phyloP scores from a whole-genome alignment of 2,797 vertebrate species.

The Chelon labrosus region DNA sequence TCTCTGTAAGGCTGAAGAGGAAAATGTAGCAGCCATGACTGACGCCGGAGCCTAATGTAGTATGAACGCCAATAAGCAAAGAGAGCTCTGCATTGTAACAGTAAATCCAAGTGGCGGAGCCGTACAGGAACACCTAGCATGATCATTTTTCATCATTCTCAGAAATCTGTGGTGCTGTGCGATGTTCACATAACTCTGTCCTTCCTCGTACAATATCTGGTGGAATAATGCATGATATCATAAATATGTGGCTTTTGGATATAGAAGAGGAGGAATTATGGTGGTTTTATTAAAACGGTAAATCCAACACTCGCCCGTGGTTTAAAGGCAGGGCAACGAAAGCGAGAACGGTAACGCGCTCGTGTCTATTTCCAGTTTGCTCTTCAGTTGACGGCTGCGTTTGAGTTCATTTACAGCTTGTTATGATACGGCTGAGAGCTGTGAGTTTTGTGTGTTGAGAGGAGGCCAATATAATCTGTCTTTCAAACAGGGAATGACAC shows the following conservation, averaged over 20 bases:
- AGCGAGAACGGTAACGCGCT: conserved; percentile 20
- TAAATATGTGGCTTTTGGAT: conserved; percentile 71
- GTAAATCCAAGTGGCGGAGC: conserved; percentile 61
- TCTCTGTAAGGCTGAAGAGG: conserved; percentile 22
- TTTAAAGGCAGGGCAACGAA: conserved; percentile 18
- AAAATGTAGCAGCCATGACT: conserved; percentile 45
- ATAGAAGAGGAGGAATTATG: conserved; percentile 65
- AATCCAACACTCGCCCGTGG: conserved; percentile 64
- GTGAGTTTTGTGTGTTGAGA: conserved; percentile 62
- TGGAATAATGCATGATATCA: conserved; percentile 75
- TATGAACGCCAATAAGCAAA: conserved; percentile 46
- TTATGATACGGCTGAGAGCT: conserved; percentile 66
- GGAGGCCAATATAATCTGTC: conserved; percentile 81
- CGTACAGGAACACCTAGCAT: conserved; percentile 14
- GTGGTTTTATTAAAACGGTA: conserved; percentile 82
- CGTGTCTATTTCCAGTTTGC: conserved; percentile 47
- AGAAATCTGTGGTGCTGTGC: conserved; percentile 74
- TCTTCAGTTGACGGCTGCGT: conserved; percentile 54
- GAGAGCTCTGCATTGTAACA: conserved; percentile 45
- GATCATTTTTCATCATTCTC: conserved; percentile 72
- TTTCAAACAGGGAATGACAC: conserved; percentile 78
- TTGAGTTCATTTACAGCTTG: conserved; percentile 75
- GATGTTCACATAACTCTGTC: conserved; percentile 75
- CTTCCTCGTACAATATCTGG: conserved; percentile 70
- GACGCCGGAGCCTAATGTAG: conserved; percentile 54